Evolutionary conservation across 2,113 vertebrate species (phyloP).

Genomic region (Lasiurus cinereus): DNA sequence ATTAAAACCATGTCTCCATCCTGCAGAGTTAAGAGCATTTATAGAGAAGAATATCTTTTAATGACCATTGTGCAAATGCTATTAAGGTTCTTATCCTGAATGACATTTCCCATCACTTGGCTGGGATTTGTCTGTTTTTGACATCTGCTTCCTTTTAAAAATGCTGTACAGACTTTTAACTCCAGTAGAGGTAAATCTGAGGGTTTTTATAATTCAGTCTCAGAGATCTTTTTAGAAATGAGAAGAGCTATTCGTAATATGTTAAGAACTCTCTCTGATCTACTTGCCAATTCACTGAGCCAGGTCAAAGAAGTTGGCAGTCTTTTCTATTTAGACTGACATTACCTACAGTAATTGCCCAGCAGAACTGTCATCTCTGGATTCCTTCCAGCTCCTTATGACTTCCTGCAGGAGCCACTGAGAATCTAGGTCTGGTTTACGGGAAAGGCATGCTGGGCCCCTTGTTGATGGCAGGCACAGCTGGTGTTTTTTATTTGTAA

Average conservation of each 20-base stretch:
- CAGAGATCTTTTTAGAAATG: constrained; percentile 28
- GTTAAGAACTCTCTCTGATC: constrained; percentile 30
- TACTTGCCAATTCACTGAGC: constrained; percentile 45
- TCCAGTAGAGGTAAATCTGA: constrained; percentile 20
- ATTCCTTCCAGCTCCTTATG: neutral
- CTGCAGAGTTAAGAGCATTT: constrained; percentile 37
- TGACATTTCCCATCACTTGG: constrained; percentile 64
- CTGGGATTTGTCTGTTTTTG: constrained; percentile 60
- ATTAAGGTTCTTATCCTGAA: constrained; percentile 64
- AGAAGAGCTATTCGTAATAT: constrained; percentile 40
- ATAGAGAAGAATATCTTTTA: constrained; percentile 64
- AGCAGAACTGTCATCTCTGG: constrained; percentile 24
- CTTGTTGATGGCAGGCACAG: neutral
- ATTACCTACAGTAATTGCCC: neutral
- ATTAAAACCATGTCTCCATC: constrained; percentile 25
- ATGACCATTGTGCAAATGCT: constrained; percentile 26
- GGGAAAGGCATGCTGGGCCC: neutral
- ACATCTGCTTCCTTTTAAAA: constrained; percentile 53
- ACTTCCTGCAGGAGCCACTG: constrained; percentile 46
- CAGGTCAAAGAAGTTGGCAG: neutral
- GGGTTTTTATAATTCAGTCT: constrained; percentile 51
- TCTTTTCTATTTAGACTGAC: neutral
- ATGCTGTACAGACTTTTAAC: constrained; percentile 26
- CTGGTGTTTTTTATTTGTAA: neutral
- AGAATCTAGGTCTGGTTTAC: neutral